phyloP scores from a whole-genome alignment of 2,113 vertebrate genomes.

The Pogonocichla stellata region DNA sequence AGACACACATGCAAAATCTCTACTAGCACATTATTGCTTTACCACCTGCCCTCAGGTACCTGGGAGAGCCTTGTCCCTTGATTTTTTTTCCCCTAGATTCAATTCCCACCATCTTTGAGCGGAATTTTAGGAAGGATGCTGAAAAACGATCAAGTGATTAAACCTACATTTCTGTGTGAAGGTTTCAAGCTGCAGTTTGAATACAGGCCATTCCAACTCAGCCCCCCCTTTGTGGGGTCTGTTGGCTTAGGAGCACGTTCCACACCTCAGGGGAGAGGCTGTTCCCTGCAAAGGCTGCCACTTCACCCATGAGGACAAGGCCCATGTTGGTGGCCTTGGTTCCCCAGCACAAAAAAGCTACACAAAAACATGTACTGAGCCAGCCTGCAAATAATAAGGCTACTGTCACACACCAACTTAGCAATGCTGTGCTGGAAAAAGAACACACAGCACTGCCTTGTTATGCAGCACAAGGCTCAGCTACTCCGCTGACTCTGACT shows the following conservation, averaged over 20 bases:
- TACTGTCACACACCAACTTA: background rate
- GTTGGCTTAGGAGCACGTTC: background rate
- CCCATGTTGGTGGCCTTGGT: background rate
- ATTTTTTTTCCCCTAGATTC: background rate
- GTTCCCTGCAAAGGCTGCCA: background rate
- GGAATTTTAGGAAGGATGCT: background rate
- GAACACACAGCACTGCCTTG: background rate
- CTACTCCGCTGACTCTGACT: background rate
- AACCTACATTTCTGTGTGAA: background rate
- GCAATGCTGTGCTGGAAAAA: background rate
- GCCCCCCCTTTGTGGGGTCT: accelerated
- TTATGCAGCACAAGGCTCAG: background rate
- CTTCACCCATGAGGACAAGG: accelerated
- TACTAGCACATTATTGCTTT: background rate
- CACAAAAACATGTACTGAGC: background rate
- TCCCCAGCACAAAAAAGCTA: background rate
- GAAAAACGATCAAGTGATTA: background rate
- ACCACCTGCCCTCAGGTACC: background rate
- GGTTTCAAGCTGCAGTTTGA: background rate
- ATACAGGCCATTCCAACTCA: background rate
- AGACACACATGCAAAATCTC: background rate
- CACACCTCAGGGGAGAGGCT: background rate
- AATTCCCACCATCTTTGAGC: background rate
- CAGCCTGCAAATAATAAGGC: background rate
- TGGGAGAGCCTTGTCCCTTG: background rate